These are phyloP conservation scores for Amblyjoppa fuscipennis DNA, from an alignment of 2,888 invertebrate genomes.

Conservation along the genomic window DNA sequence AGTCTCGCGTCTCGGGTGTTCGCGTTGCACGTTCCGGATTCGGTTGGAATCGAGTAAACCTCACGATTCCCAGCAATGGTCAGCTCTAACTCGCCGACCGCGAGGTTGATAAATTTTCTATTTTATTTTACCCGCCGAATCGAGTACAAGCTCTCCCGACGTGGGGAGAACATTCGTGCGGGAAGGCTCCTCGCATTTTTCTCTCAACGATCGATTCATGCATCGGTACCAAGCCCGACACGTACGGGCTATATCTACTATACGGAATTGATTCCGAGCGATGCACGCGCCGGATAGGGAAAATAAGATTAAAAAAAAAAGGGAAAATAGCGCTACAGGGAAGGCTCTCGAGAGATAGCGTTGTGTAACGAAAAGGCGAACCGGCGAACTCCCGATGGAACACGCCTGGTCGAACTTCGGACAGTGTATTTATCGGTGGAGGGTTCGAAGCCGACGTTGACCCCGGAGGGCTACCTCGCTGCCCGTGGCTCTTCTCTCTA, in stretches of 20 bases:
- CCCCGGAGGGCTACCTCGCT: conserved; percentile 60
- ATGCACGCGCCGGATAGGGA: conserved; percentile 62
- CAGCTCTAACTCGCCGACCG: background rate
- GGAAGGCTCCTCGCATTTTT: conserved; percentile 36
- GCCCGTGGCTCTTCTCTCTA: conserved; percentile 47
- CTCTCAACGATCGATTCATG: conserved; percentile 49
- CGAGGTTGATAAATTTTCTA: conserved; percentile 57
- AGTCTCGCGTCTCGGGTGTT: background rate
- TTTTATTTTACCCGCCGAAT: conserved; percentile 65
- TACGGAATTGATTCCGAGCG: conserved; percentile 71
- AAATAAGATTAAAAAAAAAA: conserved; percentile 39
- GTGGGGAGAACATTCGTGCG: conserved; percentile 37
- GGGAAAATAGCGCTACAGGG: conserved; percentile 45
- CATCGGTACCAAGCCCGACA: conserved; percentile 17
- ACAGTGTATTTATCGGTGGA: conserved; percentile 72
- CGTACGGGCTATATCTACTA: conserved; percentile 39
- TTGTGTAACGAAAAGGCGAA: conserved; percentile 66
- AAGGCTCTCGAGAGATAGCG: conserved; percentile 63
- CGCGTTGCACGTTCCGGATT: background rate
- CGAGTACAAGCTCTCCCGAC: conserved; percentile 20
- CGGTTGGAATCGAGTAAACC: background rate
- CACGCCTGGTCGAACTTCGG: conserved; percentile 75
- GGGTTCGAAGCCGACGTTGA: conserved; percentile 63
- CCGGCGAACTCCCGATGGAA: conserved; percentile 71
- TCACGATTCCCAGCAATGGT: background rate